Base-by-base conservation (phyloP, 1,140 invertebrate genomes). In the Pseudoatta argentina region DNA sequence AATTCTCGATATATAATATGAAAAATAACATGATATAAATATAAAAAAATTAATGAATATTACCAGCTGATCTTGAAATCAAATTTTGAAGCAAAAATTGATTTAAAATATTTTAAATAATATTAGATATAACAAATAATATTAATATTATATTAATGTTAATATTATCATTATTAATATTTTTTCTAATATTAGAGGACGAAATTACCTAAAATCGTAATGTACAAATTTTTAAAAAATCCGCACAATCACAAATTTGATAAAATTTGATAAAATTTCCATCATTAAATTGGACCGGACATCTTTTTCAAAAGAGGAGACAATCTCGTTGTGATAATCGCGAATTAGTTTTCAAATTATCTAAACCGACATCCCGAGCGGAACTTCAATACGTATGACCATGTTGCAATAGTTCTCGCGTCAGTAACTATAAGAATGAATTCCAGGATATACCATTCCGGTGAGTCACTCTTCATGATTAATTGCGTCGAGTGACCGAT, bases 401-500 rank as follows among this genome's bases (percentile, higher is more conserved):
- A 39, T 34, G 79, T 61, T 30, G 55, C 79, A 73, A 75, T 63
- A 44, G 21, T 81, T 81, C n/a, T 59, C 51, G 69, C 18, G 39
- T 57, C 79, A 39, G 79, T 83, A 81, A 51, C 79, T 75, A 75
- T 83, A 83, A 83, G 44, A 85, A 51, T 88, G 59, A 27, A 88
- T 88, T 86, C 69, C 73, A 89, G 81, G 82, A 79, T 79, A 89
- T 88, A 89, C 88, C 87, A 88, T 89, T 86, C 88, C 76, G 44
- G 76, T 89, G 85, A 89, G 88, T 89, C 88, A 87, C 6, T 16
- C 44, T 39, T 78, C 77, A 87, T 89, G 87, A 89, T 86, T 89
- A 89, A 89, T 87, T 86, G 75, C 21, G 34, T 24, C 51, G 51
- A 59, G 57, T 72, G 78, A 59, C 69, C 55, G 87, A 89, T 88